Evolutionary conservation across 2,797 vertebrate genomes (phyloP), one percentile per base, ranked within the genome.

Genomic region (Manis crassicaudata): DNA sequence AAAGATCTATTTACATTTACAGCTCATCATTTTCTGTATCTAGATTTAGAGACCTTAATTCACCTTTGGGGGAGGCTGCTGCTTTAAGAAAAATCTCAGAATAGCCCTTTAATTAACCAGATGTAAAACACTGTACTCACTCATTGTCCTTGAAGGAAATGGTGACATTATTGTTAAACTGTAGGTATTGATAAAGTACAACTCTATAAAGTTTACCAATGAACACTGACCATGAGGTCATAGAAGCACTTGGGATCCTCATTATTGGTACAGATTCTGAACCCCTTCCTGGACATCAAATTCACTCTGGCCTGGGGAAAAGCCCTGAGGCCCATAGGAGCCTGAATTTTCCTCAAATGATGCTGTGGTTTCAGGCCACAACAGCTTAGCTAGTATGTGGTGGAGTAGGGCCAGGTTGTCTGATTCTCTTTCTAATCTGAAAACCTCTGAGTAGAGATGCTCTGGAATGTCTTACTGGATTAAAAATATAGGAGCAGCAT

Each of bases 81-180:
- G 52, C 73, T 92, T 85, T 88, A 87, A 95, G 75, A 87, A 92
- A 97, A 87, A 83, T 86, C 88, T 96, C 77, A 88, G 85, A 86
- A 90, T 86, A 43, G 20, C 11, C 60, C 25, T 93, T 88, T 90
- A 94, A 82, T 92, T 96, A 79, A 75, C 81, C 43, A 82, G 25
- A 93, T 85, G 35, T 86, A 83, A 96, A 92, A 82, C 73, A 94
- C 6, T 65, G 58, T 70, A 56, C 40, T 95, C 12, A 80, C 35
- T 95, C 75, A 79, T 91, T 52, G 20, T 76, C 94, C 93, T 92
- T 83, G 68, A 82, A 77, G 25, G 73, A 77, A 94, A 94, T 65
- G 75, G 58, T 95, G 91, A 95, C 27, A 60, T 96, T 87, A 85
- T 56, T 92, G 85, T 86, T 94, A 88, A 93, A 88, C 43, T 60